Conservation (phyloP, 2,888 invertebrate species). For the Epinotia demarniana region DNA sequence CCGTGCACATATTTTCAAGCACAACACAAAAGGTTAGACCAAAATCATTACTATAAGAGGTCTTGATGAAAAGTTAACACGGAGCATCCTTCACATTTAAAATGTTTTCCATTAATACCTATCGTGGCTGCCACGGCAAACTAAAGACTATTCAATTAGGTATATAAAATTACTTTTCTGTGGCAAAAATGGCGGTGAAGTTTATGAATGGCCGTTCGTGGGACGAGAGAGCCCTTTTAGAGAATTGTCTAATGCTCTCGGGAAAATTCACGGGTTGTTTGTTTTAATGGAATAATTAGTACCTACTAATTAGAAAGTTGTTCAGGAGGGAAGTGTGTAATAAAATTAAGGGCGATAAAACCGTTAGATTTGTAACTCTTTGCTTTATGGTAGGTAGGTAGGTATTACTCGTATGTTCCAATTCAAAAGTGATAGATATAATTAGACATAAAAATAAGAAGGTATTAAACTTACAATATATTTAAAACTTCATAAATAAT, state of each 20-base stretch:
- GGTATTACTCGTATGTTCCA: no score
- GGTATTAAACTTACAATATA: no score
- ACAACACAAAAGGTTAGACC: no score
- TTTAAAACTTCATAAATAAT: no score
- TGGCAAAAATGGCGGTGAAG: constrained; percentile 36
- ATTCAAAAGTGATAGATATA: no score
- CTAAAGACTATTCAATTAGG: constrained; percentile 19
- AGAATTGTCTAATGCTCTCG: constrained; percentile 31
- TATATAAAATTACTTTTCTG: constrained; percentile 21
- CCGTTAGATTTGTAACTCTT: no score
- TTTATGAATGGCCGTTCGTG: constrained; percentile 41
- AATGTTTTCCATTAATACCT: neutral
- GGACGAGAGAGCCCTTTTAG: constrained; percentile 22
- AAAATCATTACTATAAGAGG: no score
- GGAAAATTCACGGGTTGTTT: constrained; percentile 25
- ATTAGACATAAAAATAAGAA: no score
- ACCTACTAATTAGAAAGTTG: constrained; percentile 21
- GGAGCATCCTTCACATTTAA: neutral
- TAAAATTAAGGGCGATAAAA: neutral
- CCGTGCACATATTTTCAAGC: no score
- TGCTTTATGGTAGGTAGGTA: no score
- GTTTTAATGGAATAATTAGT: constrained; percentile 29
- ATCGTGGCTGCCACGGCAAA: neutral
- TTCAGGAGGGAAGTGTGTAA: neutral
- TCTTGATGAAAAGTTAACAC: no score